Evolutionary conservation across 1,140 invertebrate genomes (phyloP), one percentile per base, ranked within the genome.

Genomic region (Meteorus sp.): DNA sequence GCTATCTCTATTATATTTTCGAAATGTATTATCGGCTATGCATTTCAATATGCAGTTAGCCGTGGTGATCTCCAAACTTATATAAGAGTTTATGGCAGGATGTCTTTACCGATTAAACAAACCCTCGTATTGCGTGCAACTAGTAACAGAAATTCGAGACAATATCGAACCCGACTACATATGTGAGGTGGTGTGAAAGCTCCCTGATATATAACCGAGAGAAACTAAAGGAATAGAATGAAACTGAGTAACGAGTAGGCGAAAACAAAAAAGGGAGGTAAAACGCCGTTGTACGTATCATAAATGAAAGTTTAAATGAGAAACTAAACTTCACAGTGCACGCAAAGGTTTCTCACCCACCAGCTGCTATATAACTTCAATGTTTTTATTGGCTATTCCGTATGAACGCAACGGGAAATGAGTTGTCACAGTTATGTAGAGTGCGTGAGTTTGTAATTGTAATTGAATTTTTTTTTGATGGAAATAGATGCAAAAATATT

Each of bases 241-340:
- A n/a, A 39, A 15, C 6, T 13, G 17, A 39, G 35, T 39, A 15
- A n/a, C 6, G 17, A 39, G 35, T 39, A 7, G 6, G 8, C 17
- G 45, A 13, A 48, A 22, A 9, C n/a, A 29, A 25, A 17, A 29
- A 48, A 48, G 20, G 6, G 20, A 8, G 20, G 11, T 5, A 29
- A 2, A 22, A 1, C 20, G 20, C 15, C 15, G 11, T 19, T 19
- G 5, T 44, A 11, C 11, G 45, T 48, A 25, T 48, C 35, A 13
- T 48, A 48, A 48, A 48, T 48, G 20, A 48, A 48, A 48, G 23
- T 22, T 48, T 48, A 13, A 27, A 48, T 48, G 25, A 27, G n/a
- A 22, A 48, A 13, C 45, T n/a, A 48, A 48, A 48, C 20, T 48
- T 25, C 3, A n/a, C 11, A 13, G 20, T 13, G 27, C 45, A 48